These are phyloP conservation scores for Melieria picta DNA, from an alignment of 2,888 invertebrate genomes.

Conservation along the genomic window DNA sequence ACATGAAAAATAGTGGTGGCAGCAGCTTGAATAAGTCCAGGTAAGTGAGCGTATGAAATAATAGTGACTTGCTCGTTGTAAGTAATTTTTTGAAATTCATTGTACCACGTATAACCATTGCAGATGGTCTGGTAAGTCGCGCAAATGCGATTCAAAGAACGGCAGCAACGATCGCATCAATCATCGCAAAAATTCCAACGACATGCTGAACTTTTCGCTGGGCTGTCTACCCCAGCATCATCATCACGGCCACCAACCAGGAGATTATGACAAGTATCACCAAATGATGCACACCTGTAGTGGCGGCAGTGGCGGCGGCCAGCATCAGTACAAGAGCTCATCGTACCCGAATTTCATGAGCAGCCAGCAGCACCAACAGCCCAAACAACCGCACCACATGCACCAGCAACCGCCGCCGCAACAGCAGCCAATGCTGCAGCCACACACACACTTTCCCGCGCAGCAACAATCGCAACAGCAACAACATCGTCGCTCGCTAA, in stretches of 20 bases:
- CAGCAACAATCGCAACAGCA: slow-evolving; percentile 49
- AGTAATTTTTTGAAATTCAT: slow-evolving; percentile 27
- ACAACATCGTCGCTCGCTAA: slow-evolving; percentile 62
- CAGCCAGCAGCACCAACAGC: slow-evolving; percentile 48
- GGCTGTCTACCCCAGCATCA: slow-evolving; percentile 52
- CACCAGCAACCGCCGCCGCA: slow-evolving; percentile 43
- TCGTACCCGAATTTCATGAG: slow-evolving; percentile 63
- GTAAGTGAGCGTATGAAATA: slow-evolving; percentile 44
- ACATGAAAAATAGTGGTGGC: slow-evolving; percentile 54
- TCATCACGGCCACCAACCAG: slow-evolving; percentile 44
- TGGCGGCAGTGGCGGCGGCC: slow-evolving; percentile 36
- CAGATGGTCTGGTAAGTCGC: slow-evolving; percentile 63
- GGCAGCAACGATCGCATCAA: slow-evolving; percentile 63
- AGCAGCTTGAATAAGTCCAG: slow-evolving; percentile 62
- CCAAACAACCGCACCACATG: slow-evolving; percentile 38
- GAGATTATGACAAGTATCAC: slow-evolving; percentile 50
- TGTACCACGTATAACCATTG: slow-evolving; percentile 29
- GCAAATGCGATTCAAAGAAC: slow-evolving; percentile 62
- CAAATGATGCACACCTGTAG: slow-evolving; percentile 40
- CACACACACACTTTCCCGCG: slow-evolving; percentile 42
- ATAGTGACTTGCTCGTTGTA: not conserved
- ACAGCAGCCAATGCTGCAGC: slow-evolving; percentile 44
- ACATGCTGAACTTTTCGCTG: slow-evolving; percentile 58
- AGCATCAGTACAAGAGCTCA: slow-evolving; percentile 61
- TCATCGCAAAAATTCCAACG: slow-evolving; percentile 64